Conservation (phyloP, 1,140 invertebrate genomes). For the Sesamia nonagrioides region DNA sequence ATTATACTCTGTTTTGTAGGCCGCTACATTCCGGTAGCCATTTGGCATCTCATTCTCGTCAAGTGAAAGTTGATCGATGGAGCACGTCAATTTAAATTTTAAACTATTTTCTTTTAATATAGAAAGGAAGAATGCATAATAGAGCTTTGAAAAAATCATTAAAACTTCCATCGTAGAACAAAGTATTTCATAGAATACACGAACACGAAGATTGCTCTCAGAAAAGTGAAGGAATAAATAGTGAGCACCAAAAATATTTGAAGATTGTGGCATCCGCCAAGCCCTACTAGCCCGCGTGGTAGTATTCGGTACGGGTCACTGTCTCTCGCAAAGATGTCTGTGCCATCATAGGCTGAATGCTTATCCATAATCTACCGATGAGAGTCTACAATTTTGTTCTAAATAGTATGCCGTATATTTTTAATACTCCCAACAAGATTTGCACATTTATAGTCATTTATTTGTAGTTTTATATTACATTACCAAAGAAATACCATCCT, state of each 20-base stretch:
- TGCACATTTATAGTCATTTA: conserved; percentile 8
- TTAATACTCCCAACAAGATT: conserved; percentile 5
- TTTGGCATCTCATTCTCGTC: conserved; percentile 50
- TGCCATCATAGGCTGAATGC: no score
- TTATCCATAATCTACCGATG: no score
- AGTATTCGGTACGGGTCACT: no score
- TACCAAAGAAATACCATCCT: background rate
- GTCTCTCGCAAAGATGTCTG: no score
- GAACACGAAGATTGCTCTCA: no score
- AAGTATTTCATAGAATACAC: background rate
- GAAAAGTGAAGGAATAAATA: no score
- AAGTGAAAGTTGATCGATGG: conserved; percentile 67
- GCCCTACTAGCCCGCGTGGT: no score
- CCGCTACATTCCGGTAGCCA: conserved; percentile 58
- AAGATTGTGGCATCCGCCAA: no score
- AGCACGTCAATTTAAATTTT: conserved; percentile 44
- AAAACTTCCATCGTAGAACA: background rate
- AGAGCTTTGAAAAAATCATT: conserved; percentile 15
- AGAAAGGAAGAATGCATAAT: conserved; percentile 4
- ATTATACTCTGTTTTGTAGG: conserved; percentile 52
- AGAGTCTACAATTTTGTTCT: background rate
- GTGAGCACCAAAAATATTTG: no score
- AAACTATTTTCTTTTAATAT: conserved; percentile 12
- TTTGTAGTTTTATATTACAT: conserved; percentile 15
- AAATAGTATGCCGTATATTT: background rate